Evolutionary conservation across 1,140 invertebrate species (phyloP).

Genomic region (Cecropterus lyciades): DNA sequence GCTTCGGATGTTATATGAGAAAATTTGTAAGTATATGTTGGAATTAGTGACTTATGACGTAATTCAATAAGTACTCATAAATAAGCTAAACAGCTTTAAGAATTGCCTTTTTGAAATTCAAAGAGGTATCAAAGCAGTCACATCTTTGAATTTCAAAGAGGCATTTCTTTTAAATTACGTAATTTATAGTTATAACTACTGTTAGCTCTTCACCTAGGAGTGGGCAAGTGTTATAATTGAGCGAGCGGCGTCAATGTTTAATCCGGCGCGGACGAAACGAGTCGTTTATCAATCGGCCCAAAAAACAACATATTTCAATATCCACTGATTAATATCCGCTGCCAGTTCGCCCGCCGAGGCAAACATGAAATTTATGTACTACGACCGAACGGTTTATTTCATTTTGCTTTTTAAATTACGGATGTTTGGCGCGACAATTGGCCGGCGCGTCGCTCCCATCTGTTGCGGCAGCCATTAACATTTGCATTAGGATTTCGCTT

Average conservation of each 20-base stretch:
- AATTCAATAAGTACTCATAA: too few species aligned
- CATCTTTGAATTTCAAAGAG: too few species aligned
- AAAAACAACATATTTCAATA: constrained; percentile 85
- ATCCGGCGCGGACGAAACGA: constrained; percentile 66
- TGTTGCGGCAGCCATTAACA: constrained; percentile 76
- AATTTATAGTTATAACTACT: constrained; percentile 2
- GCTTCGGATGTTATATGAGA: neutral
- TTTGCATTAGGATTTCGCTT: constrained; percentile 70
- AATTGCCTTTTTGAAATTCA: too few species aligned
- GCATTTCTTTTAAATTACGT: too few species aligned
- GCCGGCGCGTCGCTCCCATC: constrained; percentile 72
- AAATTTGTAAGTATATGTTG: neutral
- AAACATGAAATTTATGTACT: constrained; percentile 84
- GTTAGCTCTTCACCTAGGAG: constrained; percentile 29
- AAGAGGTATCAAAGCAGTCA: too few species aligned
- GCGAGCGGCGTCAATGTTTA: constrained; percentile 76
- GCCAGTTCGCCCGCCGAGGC: constrained; percentile 76
- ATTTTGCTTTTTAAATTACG: constrained; percentile 83
- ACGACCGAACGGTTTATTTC: constrained; percentile 80
- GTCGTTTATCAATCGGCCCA: constrained; percentile 80
- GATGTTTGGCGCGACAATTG: constrained; percentile 80
- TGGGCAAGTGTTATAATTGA: constrained; percentile 67
- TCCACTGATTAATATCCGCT: constrained; percentile 83
- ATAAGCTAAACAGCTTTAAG: too few species aligned
- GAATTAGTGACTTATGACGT: too few species aligned